Conservation (phyloP, 2,888 invertebrate genomes). For the Drosophila monieri region DNA sequence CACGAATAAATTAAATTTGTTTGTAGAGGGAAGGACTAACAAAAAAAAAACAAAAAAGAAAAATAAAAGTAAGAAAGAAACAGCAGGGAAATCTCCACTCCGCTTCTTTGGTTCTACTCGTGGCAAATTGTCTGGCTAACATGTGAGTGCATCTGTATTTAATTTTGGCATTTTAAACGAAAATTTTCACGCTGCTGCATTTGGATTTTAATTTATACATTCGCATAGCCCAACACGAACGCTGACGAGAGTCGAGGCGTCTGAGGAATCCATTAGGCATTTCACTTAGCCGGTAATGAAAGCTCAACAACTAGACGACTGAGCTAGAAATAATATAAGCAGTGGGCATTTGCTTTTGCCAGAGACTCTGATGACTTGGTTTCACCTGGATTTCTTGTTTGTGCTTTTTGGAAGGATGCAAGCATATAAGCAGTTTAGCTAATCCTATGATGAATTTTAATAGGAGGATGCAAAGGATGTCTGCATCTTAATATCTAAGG, state of each 20-base stretch:
- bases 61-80: constrained; percentile 16
- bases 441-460: not conserved
- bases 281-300: constrained; percentile 40
- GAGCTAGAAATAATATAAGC: constrained; percentile 20
- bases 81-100: constrained; percentile 34
- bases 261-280: constrained; percentile 21
- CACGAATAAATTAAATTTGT: constrained; percentile 76
- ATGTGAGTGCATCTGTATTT: constrained; percentile 65
- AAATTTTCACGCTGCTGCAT: constrained; percentile 59
- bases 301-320: constrained; percentile 10
- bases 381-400: not conserved
- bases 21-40: constrained; percentile 39
- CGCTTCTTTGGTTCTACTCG: constrained; percentile 1
- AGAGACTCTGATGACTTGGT: constrained; percentile 17
- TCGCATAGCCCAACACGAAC: constrained; percentile 18
- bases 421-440: not conserved
- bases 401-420: not conserved
- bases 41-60: not conserved
- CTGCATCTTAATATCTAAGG: not conserved
- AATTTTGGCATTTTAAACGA: constrained; percentile 61
- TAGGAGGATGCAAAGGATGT: too few species aligned
- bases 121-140: constrained; percentile 42
- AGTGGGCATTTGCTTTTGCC: constrained; percentile 9
- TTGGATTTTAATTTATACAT: constrained; percentile 58
- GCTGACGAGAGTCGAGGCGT: constrained; percentile 16